Percentiles rank a stretch among this genome's conserved stretches.
Evolutionary conservation across 2,797 vertebrate species (phyloP).

Genomic region (Eurystomus glaucurus): DNA sequence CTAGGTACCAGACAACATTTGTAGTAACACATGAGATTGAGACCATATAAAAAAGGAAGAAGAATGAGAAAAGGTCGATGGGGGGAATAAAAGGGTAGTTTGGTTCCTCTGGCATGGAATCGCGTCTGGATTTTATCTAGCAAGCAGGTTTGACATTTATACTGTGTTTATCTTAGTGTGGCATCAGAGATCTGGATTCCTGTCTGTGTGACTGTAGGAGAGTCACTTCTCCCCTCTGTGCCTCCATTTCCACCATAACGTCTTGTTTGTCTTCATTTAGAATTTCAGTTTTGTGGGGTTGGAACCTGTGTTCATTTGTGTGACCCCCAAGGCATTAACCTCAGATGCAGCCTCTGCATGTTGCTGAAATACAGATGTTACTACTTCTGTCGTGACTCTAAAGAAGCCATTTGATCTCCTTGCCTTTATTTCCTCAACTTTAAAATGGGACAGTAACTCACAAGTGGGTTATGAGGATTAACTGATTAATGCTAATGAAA

Average conservation of each 20-base stretch:
- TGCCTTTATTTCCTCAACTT: background rate
- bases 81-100: background rate
- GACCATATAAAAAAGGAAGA: background rate
- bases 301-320: background rate
- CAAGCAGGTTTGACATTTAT: constrained; percentile 44
- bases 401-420: background rate
- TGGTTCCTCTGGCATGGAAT: background rate
- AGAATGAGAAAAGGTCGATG: background rate
- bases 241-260: background rate
- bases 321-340: background rate
- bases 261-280: constrained; percentile 14
- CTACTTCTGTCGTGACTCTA: background rate
- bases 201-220: background rate
- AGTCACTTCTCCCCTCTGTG: background rate
- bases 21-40: background rate
- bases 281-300: background rate
- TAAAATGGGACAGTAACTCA: background rate
- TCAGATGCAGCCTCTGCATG: background rate
- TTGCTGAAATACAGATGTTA: background rate
- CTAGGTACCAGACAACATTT: constrained; percentile 1
- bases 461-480: background rate
- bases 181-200: constrained; percentile 38
- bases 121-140: constrained; percentile 30
- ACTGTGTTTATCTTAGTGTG: constrained; percentile 5
- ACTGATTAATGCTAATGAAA: constrained; percentile 11